phyloP scores from a whole-genome alignment of 2,797 vertebrate species.

The Crenichthys baileyi region DNA sequence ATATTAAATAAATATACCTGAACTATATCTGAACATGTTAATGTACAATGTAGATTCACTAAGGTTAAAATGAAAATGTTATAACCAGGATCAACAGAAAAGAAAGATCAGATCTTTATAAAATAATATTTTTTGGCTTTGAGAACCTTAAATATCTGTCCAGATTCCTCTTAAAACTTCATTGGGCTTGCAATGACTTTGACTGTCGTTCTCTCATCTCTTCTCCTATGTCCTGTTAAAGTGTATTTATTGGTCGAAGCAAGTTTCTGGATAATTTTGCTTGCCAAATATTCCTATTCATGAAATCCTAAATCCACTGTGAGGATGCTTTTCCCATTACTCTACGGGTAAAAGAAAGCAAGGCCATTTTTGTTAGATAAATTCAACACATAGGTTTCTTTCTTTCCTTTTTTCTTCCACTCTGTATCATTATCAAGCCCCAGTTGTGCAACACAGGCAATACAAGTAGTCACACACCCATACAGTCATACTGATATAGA shows the following conservation, averaged over 20 bases:
- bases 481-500: conserved; percentile 23
- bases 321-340: conserved; percentile 40
- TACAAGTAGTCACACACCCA: conserved; percentile 1
- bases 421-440: neutral
- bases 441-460: conserved; percentile 13
- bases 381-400: neutral
- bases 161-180: conserved; percentile 29
- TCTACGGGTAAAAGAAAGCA: conserved; percentile 6
- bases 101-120: conserved; percentile 5
- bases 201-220: conserved; percentile 12
- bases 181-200: conserved; percentile 40
- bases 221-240: conserved; percentile 35
- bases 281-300: conserved; percentile 15
- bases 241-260: conserved; percentile 32
- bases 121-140: conserved; percentile 5
- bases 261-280: conserved; percentile 19
- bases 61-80: conserved; percentile 4
- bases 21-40: neutral
- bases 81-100: conserved; percentile 17
- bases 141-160: neutral
- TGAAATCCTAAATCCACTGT: conserved; percentile 24
- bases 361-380: neutral
- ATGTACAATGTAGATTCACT: neutral
- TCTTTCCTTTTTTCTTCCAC: neutral
- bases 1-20: conserved; percentile 1